A percentile compares a stretch with the other conserved stretches of the same genome.
These are phyloP conservation scores for Pantherophis alleghaniensis DNA, from an alignment of 2,797 vertebrate genomes.

Conservation along the genomic window DNA sequence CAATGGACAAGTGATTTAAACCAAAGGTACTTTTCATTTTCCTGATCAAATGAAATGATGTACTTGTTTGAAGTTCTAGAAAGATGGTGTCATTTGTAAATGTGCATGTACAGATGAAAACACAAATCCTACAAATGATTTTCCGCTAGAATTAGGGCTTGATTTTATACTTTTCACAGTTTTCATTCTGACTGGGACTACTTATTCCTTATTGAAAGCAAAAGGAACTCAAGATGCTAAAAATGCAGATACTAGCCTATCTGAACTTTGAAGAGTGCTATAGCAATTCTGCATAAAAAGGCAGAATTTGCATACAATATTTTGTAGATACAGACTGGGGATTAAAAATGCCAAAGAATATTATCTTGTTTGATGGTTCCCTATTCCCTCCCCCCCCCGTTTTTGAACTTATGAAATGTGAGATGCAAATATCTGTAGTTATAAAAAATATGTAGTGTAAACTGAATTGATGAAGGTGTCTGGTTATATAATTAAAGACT, in stretches of 20 bases:
- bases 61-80: background rate
- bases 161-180: background rate
- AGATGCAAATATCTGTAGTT: background rate
- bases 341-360: constrained; percentile 30
- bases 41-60: constrained; percentile 35
- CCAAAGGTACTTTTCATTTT: constrained; percentile 62
- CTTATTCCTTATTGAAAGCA: constrained; percentile 20
- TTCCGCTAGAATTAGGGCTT: background rate
- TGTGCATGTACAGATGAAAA: background rate
- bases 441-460: constrained; percentile 11
- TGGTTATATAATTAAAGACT: constrained; percentile 22
- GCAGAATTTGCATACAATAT: constrained; percentile 27
- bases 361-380: constrained; percentile 1
- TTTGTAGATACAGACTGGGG: constrained; percentile 4
- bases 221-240: constrained; percentile 29
- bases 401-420: constrained; percentile 24
- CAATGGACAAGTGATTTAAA: constrained; percentile 56
- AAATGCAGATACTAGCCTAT: constrained; percentile 8
- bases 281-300: constrained; percentile 14
- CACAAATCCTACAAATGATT: background rate
- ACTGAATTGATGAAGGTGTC: background rate
- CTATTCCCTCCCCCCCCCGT: background rate
- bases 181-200: constrained; percentile 11
- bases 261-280: constrained; percentile 43
- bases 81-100: background rate